Base-by-base conservation (phyloP, 2,113 vertebrate species). In the Mobula birostris region DNA sequence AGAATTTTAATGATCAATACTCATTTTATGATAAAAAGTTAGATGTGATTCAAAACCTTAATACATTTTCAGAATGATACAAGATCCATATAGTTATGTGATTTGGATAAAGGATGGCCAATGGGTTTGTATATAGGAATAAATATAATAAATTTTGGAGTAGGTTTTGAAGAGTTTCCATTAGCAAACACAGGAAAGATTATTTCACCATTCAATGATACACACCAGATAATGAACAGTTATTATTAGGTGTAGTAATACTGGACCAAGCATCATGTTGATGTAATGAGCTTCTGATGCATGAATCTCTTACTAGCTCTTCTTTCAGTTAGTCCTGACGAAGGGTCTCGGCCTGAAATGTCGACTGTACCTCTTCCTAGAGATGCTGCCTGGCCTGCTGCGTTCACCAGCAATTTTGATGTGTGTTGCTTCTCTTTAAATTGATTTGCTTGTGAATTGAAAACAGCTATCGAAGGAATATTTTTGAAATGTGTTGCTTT, bases 41-140 rank as follows among this genome's bases (percentile, higher is more conserved):
- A 36, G 32, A 36, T 79, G n/a, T 79, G 29, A 79, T 32, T n/a
- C 32, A 79, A 32, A 79, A 36, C 21, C 29, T 79, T 29, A 79
- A 36, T 36, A 79, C 78, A 79, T 79, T 79, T 79, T 79, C n/a
- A n/a, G 78, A 79, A 79, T 32, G 78, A n/a, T 36, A 79, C 78
- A 79, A 79, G 78, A 79, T 79, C 78, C 1, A n/a, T 32, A 29
- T n/a, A 79, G 12, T 79, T 79, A 79, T 32, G n/a, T 36, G 15
- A n/a, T 0, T 72, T 17, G 68, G 68, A 0, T 72, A 72, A 72
- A 72, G 68, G 14, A 17, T 19, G 14, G 68, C 68, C 14, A 19
- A 72, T 1, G 68, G 68, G 19, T 3, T 15, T 72, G 14, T 72
- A 19, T 15, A 19, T 72, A 79, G 78, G 15, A 36, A 79, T 32